Evolutionary conservation across 2,113 vertebrate species (phyloP), one percentile per base, ranked within the genome.

Genomic region (Lophotis ruficrista): DNA sequence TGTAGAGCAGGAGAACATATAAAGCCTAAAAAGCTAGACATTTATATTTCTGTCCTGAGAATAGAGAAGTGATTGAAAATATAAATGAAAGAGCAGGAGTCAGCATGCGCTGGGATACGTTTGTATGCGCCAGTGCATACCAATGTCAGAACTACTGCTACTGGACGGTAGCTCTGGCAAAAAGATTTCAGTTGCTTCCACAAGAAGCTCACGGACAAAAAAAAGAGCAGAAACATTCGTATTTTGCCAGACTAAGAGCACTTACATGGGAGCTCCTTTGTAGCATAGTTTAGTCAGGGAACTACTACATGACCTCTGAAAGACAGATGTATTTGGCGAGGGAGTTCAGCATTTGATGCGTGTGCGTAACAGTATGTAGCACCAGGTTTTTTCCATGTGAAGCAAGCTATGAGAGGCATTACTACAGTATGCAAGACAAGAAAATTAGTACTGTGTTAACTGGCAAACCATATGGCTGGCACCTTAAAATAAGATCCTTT

Each of bases 401-500:
- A 89, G 51, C 72, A 79, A 64, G 48, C 41, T 33, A 51, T 14
- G 83, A 71, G 31, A 69, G 30, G 83, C 20, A 51, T 35, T 4
- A n/a, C 50, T 10, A 62, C 30, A 85, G 28, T 11, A 4, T 22
- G 48, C 30, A 84, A 21, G 56, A 66, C 66, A 83, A 71, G 72
- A 48, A 81, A 72, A 71, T 66, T 6, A 87, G 56, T 7, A 21
- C 15, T 17, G 4, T 17, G 17, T 58, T 35, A 80, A 91, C 12
- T 71, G 79, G 61, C 28, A 94, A 86, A 88, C 71, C 90, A 25
- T 64, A 65, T 17, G 30, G 60, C 25, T 62, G 56, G 57, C 98
- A 98, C 99, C 99, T 99, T 98, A 99, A 98, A 96, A 99, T 99
- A 68, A 99, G 99, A 94, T 99, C 99, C 97, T 99, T 99, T 83